Conservation (phyloP, 2,113 vertebrate genomes). For the Lagopus muta region DNA sequence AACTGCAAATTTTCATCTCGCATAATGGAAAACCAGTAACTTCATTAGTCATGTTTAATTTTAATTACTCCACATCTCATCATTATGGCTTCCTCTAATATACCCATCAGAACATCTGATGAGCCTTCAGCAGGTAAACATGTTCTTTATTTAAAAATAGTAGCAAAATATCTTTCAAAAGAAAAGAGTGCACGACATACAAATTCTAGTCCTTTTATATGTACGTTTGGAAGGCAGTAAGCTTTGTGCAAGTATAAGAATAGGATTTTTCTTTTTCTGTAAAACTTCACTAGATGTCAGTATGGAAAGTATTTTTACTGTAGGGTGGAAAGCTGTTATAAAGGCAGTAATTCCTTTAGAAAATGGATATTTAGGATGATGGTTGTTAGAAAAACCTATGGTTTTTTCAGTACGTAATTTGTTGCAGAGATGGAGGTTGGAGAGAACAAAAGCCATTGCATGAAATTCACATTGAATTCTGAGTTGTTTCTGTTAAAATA, state of each 20-base stretch:
- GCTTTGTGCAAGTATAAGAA: background rate
- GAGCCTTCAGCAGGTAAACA: background rate
- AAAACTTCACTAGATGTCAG: constrained; percentile 72
- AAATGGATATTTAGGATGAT: background rate
- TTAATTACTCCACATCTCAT: background rate
- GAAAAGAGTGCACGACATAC: background rate
- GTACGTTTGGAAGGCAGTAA: background rate
- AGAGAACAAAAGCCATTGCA: background rate
- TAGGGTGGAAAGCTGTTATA: background rate
- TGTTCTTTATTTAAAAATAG: background rate
- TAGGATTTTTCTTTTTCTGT: background rate
- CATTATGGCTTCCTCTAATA: background rate
- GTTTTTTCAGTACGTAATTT: background rate
- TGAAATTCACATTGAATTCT: background rate
- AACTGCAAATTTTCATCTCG: background rate
- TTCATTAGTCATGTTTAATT: background rate
- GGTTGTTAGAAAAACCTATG: background rate
- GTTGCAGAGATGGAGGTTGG: background rate
- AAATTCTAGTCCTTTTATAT: background rate
- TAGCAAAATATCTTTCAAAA: background rate
- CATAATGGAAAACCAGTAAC: background rate
- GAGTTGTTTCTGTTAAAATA: background rate
- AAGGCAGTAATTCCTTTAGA: background rate
- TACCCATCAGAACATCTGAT: background rate
- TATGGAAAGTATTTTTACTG: constrained; percentile 45